Evolutionary conservation across 2,888 invertebrate species (phyloP), one percentile per base, ranked within the genome.

Genomic region (Ptychoptera albimana): DNA sequence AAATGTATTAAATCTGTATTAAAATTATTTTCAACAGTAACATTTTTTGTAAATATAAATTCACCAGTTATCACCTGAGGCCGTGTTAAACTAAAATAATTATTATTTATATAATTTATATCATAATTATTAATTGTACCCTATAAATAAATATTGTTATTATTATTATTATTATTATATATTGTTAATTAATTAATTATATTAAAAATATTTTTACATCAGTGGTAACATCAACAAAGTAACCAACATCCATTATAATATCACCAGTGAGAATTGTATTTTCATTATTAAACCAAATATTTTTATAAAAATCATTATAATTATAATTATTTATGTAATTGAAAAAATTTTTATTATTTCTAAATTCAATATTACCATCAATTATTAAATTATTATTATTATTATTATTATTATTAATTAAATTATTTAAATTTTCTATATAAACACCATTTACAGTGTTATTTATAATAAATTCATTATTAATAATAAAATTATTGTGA

Each of bases 1-100:
- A 67, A 52, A 12, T 50, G 53, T 16, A 68, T 54, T 38, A 52
- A 46, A 14, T 59, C 55, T 9, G 48, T 45, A n/a, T 53, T 49
- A 11, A 70, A 43, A 45, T 59, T 56, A 9, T 58, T 55, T 40
- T 55, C 51, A 49, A 69, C 67, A 45, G 58, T 52, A 36, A 66
- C 57, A 37, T 57, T 57, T 49, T 62, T 60, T 7, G 60, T 50
- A 49, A 75, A 70, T 34, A 58, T 52, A 47, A 72, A 58, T 39
- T 58, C 56, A 9, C 64, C 62, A 6, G 55, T 51, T 31, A 74
- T 58, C 12, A 55, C 58, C 60, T 74, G 75, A 23, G 64, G 53
- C 44, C 58, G 61, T 5, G 67, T 60, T 52, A 67, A 68, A 52
- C 73, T 73, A 39, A 77, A 63, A 48, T 73, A 73, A 52, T 69